Evolutionary conservation across 1,140 invertebrate species (phyloP).

Genomic region (Drosophila lini): DNA sequence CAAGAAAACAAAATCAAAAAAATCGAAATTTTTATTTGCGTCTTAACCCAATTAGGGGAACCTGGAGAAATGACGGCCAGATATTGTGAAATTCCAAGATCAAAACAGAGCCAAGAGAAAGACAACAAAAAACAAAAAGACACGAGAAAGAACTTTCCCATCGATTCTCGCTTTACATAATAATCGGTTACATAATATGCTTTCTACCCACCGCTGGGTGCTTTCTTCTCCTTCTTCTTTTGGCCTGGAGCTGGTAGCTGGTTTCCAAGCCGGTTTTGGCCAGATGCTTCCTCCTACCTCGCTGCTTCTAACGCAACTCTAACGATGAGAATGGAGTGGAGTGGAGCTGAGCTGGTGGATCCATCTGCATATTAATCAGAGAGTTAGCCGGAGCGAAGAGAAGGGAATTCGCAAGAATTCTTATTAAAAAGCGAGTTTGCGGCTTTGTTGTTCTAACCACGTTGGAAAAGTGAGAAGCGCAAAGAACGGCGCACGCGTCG

Average conservation of each 20-base stretch:
- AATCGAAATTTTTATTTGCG: slow-evolving; percentile 52
- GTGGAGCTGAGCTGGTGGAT: slow-evolving; percentile 31
- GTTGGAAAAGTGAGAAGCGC: slow-evolving; percentile 76
- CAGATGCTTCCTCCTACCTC: slow-evolving; percentile 36
- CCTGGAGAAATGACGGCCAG: slow-evolving; percentile 33
- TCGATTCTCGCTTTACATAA: slow-evolving; percentile 49
- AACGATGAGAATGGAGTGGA: slow-evolving; percentile 61
- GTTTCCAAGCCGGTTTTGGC: slow-evolving; percentile 65
- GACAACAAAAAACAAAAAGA: slow-evolving; percentile 6
- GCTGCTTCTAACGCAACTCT: slow-evolving; percentile 64
- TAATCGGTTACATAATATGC: slow-evolving; percentile 56
- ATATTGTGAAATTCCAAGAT: slow-evolving; percentile 53
- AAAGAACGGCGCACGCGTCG: slow-evolving; percentile 71
- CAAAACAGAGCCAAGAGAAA: slow-evolving; percentile 33
- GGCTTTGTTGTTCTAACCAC: slow-evolving; percentile 56
- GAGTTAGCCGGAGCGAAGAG: slow-evolving; percentile 16
- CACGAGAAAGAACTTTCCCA: slow-evolving; percentile 49
- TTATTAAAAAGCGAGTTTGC: slow-evolving; percentile 79
- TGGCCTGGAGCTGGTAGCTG: slow-evolving; percentile 53
- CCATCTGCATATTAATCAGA: slow-evolving; percentile 59
- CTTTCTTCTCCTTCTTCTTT: slow-evolving; percentile 64
- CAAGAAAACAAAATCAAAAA: slow-evolving; percentile 19
- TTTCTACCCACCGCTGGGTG: slow-evolving; percentile 53
- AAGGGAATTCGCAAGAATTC: slow-evolving; percentile 76
- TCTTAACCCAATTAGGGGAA: slow-evolving; percentile 38